Percentiles rank a stretch among this genome's conserved stretches.
phyloP scores from a whole-genome alignment of 2,113 vertebrate species.

The Erinaceus europaeus region DNA sequence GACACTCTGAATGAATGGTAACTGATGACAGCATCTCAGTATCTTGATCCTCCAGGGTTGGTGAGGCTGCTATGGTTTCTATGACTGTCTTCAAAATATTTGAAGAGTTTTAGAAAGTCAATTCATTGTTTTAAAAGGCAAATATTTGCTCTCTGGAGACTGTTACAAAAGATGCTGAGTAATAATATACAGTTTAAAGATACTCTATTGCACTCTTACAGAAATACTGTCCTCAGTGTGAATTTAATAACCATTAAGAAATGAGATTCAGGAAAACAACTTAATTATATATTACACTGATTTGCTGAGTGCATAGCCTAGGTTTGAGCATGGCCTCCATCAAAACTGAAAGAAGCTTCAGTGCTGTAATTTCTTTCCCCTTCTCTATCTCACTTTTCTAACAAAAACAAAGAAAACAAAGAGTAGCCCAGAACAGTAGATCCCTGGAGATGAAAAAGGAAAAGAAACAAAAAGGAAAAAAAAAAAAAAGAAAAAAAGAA shows the following conservation, averaged over 20 bases:
- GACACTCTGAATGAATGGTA: neutral
- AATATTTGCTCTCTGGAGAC: neutral
- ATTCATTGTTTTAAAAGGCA: neutral
- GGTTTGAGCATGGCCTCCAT: too few species aligned
- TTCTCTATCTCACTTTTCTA: too few species aligned
- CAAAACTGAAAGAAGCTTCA: too few species aligned
- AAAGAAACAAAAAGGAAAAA: too few species aligned
- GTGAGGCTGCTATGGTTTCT: neutral
- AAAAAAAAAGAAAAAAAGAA: too few species aligned
- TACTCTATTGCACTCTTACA: rapidly evolving
- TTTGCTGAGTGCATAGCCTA: too few species aligned
- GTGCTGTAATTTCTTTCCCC: too few species aligned
- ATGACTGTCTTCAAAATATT: neutral
- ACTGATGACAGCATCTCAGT: neutral
- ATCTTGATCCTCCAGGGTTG: rapidly evolving
- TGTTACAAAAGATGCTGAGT: neutral
- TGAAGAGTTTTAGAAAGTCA: neutral
- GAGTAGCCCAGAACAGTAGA: too few species aligned
- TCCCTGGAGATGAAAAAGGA: too few species aligned
- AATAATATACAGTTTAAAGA: neutral
- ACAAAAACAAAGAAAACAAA: too few species aligned
- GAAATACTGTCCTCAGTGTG: neutral
- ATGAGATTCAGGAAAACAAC: too few species aligned
- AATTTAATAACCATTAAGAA: neutral
- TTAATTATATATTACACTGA: too few species aligned